Evolutionary conservation across 2,888 invertebrate genomes (phyloP), one percentile per base, ranked within the genome.

Genomic region (Pediacus dermestoides): DNA sequence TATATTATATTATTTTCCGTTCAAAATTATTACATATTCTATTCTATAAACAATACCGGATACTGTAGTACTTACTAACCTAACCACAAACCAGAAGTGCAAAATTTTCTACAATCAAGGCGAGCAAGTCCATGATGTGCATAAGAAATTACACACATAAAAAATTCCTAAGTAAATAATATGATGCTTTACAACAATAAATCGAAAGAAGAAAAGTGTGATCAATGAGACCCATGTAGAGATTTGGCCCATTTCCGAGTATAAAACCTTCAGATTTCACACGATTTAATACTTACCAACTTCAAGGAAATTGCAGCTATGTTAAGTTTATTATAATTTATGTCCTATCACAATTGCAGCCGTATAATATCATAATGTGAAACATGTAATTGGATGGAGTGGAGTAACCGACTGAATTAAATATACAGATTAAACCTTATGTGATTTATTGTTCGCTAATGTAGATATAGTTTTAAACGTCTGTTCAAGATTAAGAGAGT

Each of bases 221-320:
- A n/a, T n/a, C n/a, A 21, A n/a, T 26, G 7, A 9, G 27, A 26
- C 27, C 27, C 27, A 26, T 26, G 27, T n/a, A 6, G 27, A 7
- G 27, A 26, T 8, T 10, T 26, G 27, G 7, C 27, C 27, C 27
- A 26, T n/a, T 26, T 26, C 10, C 6, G n/a, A 7, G 27, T 6
- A 6, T 8, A n/a, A 9, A 26, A 26, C 27, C 27, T 26, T 26
- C 27, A n/a, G 4, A 9, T 7, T 10, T 26, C 10, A 10, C 27
- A 26, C 27, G 27, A 26, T n/a, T 26, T 21, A 26, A 26, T n/a
- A 26, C 10, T 26, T n/a, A 9, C 7, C 8, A 26, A 26, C 27
- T 26, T 26, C 27, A 26, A 26, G 27, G 27, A 26, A 26, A 26
- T 21, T n/a, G 10, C 27, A 26, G 7, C 6, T 8, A 7, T 26